phyloP scores from a whole-genome alignment of 2,113 vertebrate genomes.

The Malurus melanocephalus region DNA sequence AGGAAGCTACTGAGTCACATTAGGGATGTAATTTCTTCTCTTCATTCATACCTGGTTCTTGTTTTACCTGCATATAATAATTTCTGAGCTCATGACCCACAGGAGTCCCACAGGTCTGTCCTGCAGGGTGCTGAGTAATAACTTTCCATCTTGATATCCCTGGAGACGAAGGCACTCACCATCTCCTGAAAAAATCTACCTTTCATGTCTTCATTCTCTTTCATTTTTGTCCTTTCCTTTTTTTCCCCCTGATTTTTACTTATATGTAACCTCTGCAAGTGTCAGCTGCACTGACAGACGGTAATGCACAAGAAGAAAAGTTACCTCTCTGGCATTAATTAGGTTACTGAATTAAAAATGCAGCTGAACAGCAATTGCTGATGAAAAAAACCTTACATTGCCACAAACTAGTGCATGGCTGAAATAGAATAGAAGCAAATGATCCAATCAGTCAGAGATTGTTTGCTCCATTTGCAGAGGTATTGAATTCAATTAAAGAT shows the following conservation, averaged over 20 bases:
- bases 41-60: not conserved
- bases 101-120: not conserved
- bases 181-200: not conserved
- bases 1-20: not conserved
- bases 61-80: not conserved
- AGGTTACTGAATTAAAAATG: conserved; percentile 31
- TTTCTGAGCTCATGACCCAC: not conserved
- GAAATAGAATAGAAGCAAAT: conserved; percentile 59
- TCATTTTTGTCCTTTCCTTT: not conserved
- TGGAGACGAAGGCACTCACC: not conserved
- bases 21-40: not conserved
- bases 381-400: conserved; percentile 13
- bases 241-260: not conserved
- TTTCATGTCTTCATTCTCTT: not conserved
- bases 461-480: conserved; percentile 60
- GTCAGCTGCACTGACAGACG: not conserved
- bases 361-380: conserved; percentile 39
- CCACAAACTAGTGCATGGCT: conserved; percentile 30
- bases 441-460: conserved; percentile 66
- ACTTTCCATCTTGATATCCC: not conserved
- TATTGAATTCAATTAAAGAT: conserved; percentile 68
- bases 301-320: conserved; percentile 5
- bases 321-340: conserved; percentile 40
- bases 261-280: not conserved
- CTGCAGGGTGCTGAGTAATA: not conserved